These are phyloP conservation scores for Anagrus nilaparvatae DNA, from an alignment of 1,140 invertebrate genomes.

Conservation along the genomic window DNA sequence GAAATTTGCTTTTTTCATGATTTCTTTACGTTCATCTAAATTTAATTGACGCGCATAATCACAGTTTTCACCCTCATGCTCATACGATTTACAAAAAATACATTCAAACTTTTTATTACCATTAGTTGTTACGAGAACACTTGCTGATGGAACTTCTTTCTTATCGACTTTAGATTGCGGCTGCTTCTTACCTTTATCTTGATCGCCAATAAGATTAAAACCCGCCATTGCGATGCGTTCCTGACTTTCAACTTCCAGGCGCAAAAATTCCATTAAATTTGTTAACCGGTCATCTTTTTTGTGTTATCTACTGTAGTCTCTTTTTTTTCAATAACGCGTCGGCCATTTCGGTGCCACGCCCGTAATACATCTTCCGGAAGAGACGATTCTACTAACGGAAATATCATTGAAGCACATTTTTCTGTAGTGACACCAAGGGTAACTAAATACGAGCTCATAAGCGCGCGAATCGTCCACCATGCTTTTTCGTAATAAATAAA, in stretches of 20 bases:
- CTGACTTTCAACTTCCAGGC: conserved; percentile 19
- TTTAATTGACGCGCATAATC: conserved; percentile 11
- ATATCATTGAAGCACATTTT: conserved; percentile 25
- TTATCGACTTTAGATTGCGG: too few relatives aligned
- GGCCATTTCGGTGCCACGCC: too few relatives aligned
- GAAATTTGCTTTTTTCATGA: conserved; percentile 8
- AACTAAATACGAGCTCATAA: conserved; percentile 9
- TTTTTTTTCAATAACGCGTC: too few relatives aligned
- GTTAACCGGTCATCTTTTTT: too few relatives aligned
- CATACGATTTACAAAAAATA: too few relatives aligned
- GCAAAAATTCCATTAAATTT: conserved; percentile 20
- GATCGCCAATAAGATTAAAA: too few relatives aligned
- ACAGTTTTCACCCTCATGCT: conserved; percentile 6
- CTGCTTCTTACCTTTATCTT: too few relatives aligned
- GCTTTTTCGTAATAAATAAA: conserved; percentile 17
- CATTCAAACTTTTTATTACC: neutral
- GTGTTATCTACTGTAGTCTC: too few relatives aligned
- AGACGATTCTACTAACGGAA: conserved; percentile 28
- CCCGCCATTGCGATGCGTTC: conserved; percentile 17
- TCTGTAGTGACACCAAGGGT: conserved; percentile 20
- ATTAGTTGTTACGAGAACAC: neutral
- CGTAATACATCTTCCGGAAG: conserved; percentile 24
- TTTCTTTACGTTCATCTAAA: conserved; percentile 8
- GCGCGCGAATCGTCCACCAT: conserved; percentile 14
- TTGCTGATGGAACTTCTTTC: neutral